Evolutionary conservation across 2,888 invertebrate species (phyloP).

Genomic region (Drosophila pegasa): DNA sequence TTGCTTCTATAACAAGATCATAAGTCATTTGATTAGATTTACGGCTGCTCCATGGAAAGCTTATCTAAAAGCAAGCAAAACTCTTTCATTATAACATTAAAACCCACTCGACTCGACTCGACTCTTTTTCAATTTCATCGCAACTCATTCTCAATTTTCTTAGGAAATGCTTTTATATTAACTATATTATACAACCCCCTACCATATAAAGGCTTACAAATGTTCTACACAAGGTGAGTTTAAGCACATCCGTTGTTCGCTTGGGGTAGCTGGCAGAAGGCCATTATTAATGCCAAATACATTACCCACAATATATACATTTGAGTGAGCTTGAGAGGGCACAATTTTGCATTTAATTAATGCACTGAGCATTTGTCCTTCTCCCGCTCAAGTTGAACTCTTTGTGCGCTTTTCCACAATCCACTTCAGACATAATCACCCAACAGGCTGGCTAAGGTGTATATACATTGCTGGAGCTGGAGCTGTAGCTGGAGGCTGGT

Average conservation of each 20-base stretch:
- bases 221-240: neutral
- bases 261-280: conserved; percentile 1
- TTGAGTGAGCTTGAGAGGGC: conserved; percentile 18
- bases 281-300: conserved; percentile 4
- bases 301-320: conserved; percentile 15
- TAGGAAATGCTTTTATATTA: neutral
- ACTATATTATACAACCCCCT: neutral
- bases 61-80: neutral
- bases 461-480: conserved; percentile 3
- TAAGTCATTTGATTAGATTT: neutral
- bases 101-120: neutral
- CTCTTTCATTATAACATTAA: neutral
- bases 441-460: conserved; percentile 11
- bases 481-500: neutral
- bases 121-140: neutral
- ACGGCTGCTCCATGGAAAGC: too few relatives aligned
- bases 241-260: conserved; percentile 17
- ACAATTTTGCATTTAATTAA: conserved; percentile 67
- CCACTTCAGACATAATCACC: conserved; percentile 70
- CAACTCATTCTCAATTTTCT: neutral
- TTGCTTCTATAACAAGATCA: too few relatives aligned
- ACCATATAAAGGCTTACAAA: neutral
- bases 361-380: conserved; percentile 58
- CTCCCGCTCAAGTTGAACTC: conserved; percentile 43
- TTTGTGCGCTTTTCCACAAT: conserved; percentile 45